A percentile compares a stretch with the other conserved stretches of the same genome.
phyloP scores from a whole-genome alignment of 2,888 invertebrate species.

The Drosophila siamana region DNA sequence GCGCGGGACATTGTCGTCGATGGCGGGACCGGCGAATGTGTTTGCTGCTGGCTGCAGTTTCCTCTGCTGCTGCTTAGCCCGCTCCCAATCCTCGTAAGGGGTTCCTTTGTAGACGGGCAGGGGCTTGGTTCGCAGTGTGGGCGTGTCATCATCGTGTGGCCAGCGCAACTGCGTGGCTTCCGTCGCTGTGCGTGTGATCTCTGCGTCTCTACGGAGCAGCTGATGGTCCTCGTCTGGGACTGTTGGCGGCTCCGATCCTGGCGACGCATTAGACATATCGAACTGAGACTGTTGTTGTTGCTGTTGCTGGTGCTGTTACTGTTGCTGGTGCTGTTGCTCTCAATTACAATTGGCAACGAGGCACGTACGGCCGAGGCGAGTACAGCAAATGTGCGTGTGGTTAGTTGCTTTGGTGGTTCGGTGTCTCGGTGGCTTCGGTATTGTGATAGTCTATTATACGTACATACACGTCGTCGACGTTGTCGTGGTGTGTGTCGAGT shows the following conservation, averaged over 20 bases:
- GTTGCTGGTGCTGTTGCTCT: constrained; percentile 12
- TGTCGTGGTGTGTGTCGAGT: not conserved
- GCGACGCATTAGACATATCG: constrained; percentile 35
- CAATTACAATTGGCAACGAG: constrained; percentile 43
- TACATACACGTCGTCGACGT: not conserved
- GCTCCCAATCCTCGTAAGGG: not conserved
- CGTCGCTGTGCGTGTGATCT: constrained; percentile 1
- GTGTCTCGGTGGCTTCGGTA: constrained; percentile 6
- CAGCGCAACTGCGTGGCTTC: not conserved
- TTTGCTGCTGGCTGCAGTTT: constrained; percentile 10
- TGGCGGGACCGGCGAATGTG: constrained; percentile 31
- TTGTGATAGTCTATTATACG: constrained; percentile 30
- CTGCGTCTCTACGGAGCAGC: constrained; percentile 35
- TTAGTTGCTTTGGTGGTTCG: constrained; percentile 2
- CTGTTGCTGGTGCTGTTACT: too few species aligned
- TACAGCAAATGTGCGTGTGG: constrained; percentile 44
- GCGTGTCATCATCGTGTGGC: not conserved
- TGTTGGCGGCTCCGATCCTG: constrained; percentile 19
- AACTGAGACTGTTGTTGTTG: constrained; percentile 1
- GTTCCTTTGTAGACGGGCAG: not conserved
- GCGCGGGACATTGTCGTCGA: constrained; percentile 54
- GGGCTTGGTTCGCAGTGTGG: not conserved
- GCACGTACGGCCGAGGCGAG: constrained; percentile 65
- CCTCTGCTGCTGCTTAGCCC: not conserved
- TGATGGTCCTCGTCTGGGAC: constrained; percentile 31